Percentiles rank a stretch among this genome's conserved stretches.
Evolutionary conservation across 2,797 vertebrate genomes (phyloP).

Genomic region (Ctenosaura bakeri): DNA sequence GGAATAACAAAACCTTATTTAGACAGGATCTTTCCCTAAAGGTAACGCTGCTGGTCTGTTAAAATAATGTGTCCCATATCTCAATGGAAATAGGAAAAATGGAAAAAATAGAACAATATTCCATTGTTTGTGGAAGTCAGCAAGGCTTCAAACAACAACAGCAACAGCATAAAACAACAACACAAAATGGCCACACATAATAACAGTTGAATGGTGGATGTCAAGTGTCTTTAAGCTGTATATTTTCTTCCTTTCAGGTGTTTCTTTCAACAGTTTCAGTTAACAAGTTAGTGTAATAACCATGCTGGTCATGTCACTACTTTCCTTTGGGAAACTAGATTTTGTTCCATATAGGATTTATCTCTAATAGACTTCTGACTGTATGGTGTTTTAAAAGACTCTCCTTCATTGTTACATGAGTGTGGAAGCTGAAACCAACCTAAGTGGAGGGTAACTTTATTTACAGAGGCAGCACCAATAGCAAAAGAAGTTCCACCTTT

Average conservation of each 20-base stretch:
- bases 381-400: slow-evolving; percentile 23
- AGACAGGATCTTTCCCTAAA: background rate
- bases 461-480: background rate
- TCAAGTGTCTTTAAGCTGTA: background rate
- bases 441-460: slow-evolving; percentile 3
- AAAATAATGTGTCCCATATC: background rate
- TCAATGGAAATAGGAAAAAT: background rate
- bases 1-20: background rate
- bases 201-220: background rate
- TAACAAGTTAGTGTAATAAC: background rate
- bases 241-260: background rate
- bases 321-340: slow-evolving; percentile 9
- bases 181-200: background rate
- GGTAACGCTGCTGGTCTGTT: no score
- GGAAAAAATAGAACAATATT: slow-evolving; percentile 16
- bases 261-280: slow-evolving; percentile 2
- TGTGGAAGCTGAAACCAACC: background rate
- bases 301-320: background rate
- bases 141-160: background rate
- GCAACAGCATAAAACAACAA: no score
- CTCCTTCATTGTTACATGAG: background rate
- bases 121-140: background rate
- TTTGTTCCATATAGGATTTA: background rate
- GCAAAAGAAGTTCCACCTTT: background rate
- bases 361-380: slow-evolving; percentile 8